These are phyloP conservation scores for Sebastes nivosus DNA, from an alignment of 2,797 vertebrate species.

Conservation along the genomic window DNA sequence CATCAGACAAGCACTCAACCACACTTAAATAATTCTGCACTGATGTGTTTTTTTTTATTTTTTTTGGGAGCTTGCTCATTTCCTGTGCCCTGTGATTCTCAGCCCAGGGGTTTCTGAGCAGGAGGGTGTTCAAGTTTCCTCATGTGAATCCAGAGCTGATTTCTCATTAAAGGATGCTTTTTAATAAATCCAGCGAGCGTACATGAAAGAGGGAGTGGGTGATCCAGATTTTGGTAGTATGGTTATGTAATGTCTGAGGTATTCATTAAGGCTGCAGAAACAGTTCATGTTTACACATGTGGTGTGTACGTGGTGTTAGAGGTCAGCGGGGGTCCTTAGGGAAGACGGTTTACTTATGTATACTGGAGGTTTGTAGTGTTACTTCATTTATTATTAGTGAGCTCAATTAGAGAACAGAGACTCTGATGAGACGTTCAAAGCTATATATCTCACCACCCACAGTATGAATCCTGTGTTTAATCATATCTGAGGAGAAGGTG, in stretches of 20 bases:
- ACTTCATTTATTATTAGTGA: not conserved
- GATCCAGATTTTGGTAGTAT: constrained; percentile 45
- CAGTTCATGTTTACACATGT: constrained; percentile 7
- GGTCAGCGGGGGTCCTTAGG: not conserved
- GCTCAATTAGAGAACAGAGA: not conserved
- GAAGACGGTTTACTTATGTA: not conserved
- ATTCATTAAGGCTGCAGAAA: constrained; percentile 7
- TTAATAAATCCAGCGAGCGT: constrained; percentile 49
- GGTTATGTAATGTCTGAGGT: constrained; percentile 45
- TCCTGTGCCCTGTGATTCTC: constrained; percentile 47
- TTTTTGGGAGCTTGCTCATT: constrained; percentile 26
- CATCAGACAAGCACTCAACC: constrained; percentile 35
- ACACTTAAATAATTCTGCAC: constrained; percentile 34
- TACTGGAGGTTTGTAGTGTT: not conserved
- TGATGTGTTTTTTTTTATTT: not conserved
- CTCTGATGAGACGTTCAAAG: not conserved
- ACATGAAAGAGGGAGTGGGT: constrained; percentile 60
- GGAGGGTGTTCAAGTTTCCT: constrained; percentile 67
- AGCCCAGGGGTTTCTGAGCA: constrained; percentile 64
- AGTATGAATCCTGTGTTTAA: not conserved
- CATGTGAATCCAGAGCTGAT: constrained; percentile 62
- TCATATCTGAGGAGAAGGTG: not conserved
- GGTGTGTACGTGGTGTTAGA: constrained; percentile 5
- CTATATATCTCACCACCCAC: not conserved
- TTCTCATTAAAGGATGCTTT: constrained; percentile 71